Conservation (phyloP, 2,888 invertebrate species). For the Zeuzera pyrina region DNA sequence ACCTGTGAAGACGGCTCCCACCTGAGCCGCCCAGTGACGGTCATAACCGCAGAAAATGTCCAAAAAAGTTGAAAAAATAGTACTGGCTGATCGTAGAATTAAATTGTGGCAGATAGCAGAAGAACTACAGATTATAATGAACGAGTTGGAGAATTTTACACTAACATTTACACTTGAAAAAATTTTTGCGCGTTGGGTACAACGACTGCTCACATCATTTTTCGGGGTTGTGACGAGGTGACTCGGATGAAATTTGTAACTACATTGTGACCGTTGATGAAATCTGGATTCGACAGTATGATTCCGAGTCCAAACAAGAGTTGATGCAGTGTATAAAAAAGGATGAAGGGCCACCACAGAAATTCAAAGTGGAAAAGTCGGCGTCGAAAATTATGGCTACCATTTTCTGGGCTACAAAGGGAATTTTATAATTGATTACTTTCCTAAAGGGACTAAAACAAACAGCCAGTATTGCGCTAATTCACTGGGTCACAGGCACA, state of each 20-base stretch:
- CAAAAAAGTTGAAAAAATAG: constrained; percentile 2
- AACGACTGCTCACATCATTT: constrained; percentile 3
- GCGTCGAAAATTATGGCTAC: constrained; percentile 5
- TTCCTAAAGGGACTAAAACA: constrained; percentile 4
- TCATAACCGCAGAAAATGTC: constrained; percentile 5
- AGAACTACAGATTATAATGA: too few species aligned
- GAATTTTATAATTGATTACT: constrained; percentile 7
- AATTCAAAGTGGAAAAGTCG: constrained; percentile 7
- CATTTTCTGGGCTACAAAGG: constrained; percentile 5
- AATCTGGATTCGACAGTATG: constrained; percentile 10
- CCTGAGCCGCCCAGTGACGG: constrained; percentile 3
- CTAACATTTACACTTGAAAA: background rate
- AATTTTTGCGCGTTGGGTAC: background rate
- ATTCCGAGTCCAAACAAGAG: constrained; percentile 12
- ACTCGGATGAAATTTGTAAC: constrained; percentile 5
- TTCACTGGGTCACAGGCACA: too few species aligned
- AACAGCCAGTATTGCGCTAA: background rate
- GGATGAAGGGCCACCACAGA: constrained; percentile 5
- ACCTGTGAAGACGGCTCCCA: constrained; percentile 5
- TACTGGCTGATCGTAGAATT: constrained; percentile 6
- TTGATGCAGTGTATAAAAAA: constrained; percentile 10
- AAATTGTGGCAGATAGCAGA: too few species aligned
- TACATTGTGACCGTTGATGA: too few species aligned
- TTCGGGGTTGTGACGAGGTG: constrained; percentile 2
- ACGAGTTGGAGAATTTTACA: constrained; percentile 3